Conservation (phyloP, 1,140 invertebrate species). For the Scaptomyza montana region DNA sequence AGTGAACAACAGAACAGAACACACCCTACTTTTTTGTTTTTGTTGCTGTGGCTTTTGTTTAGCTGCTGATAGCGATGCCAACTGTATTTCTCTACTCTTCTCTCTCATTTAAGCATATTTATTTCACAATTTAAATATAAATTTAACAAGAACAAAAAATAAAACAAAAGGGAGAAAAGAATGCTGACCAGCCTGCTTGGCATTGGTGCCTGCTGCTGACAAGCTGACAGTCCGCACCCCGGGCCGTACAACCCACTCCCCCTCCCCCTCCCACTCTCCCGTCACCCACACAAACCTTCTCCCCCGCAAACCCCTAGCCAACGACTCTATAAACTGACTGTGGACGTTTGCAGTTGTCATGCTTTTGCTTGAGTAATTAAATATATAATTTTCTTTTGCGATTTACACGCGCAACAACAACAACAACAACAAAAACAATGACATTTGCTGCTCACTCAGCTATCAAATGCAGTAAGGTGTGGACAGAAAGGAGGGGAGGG, state of each 20-base stretch:
- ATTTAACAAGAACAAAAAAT: conserved; percentile 52
- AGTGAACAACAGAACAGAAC: background rate
- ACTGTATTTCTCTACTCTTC: conserved; percentile 38
- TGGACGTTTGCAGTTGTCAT: conserved; percentile 73
- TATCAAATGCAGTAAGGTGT: conserved; percentile 33
- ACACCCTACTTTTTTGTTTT: background rate
- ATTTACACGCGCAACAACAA: conserved; percentile 55
- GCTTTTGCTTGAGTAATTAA: conserved; percentile 80
- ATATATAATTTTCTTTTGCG: conserved; percentile 76
- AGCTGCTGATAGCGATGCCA: conserved; percentile 61
- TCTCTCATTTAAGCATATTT: conserved; percentile 25
- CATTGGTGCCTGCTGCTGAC: conserved; percentile 71
- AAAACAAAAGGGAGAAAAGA: conserved; percentile 1
- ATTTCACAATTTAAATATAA: conserved; percentile 70
- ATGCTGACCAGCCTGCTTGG: conserved; percentile 58
- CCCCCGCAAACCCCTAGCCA: background rate
- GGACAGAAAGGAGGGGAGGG: background rate
- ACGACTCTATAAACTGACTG: conserved; percentile 27
- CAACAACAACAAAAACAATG: background rate
- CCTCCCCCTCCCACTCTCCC: no score
- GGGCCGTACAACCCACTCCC: background rate
- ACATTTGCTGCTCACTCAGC: conserved; percentile 37
- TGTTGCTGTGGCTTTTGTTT: conserved; percentile 56
- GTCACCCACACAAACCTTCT: background rate
- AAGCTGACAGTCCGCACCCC: conserved; percentile 64